Base-by-base conservation (phyloP, 2,888 invertebrate genomes). In the Ennomos fuscantarius region DNA sequence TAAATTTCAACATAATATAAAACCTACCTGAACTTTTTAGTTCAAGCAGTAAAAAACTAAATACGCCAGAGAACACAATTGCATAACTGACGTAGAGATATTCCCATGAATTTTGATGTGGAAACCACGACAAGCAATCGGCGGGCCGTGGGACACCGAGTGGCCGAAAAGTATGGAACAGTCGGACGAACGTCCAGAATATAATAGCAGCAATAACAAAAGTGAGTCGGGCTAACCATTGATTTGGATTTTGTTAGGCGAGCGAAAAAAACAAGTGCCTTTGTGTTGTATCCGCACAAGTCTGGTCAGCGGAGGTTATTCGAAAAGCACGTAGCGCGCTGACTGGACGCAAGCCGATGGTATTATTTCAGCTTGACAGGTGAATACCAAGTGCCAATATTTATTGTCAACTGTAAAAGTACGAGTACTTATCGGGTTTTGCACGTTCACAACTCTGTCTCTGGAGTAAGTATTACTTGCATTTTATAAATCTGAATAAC, bases 151-250 rank as follows among this genome's bases (percentile, higher is more conserved):
- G 62, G 69, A 66, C 60, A 60, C 62, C 58, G 69, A 72, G 70
- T 74, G 74, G 75, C 74, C 72, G 74, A 82, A 85, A 83, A 78
- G 73, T 75, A 71, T 66, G 74, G 76, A 73, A 77, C 74, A 72
- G 74, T 70, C 73, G 63, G 70, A 73, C 80, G 73, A 70, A 76
- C 69, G 79, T 74, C 74, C 79, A 74, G 80, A 78, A 81, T 79
- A 85, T 87, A 87, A 87, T 86, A 75, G 87, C 74, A 77, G 84
- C 85, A 84, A 87, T 87, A 87, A 89, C 86, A 90, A 88, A 90
- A 89, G 88, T 89, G 84, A 87, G 82, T 79, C 75, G 82, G 73
- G 78, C 86, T 87, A 81, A 89, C 91, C 91, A 90, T 90, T 90
- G 91, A 91, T 91, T 91, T 87, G 84, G 84, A 85, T 87, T 89